Evolutionary conservation across 2,888 invertebrate species (phyloP), one percentile per base, ranked within the genome.

Genomic region (Zonitis immaculata): DNA sequence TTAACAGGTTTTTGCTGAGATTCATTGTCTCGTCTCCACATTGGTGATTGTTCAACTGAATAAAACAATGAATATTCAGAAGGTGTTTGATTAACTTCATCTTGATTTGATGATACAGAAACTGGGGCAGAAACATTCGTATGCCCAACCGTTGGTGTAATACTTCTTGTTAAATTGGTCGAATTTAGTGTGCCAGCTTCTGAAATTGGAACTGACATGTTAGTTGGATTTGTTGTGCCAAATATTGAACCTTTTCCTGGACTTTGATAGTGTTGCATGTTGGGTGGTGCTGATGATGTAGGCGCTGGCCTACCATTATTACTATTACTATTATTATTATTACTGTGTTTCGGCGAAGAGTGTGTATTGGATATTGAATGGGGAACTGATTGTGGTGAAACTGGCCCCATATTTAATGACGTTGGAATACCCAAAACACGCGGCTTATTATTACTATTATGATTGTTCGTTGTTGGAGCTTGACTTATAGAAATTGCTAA

Each of bases 61-160:
- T 91, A 90, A 76, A 95, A 95, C 59, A 95, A 82, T 0, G 93
- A 91, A 77, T 94, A 95, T 69, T 93, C 91, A 58, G 85, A 82
- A 1, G 86, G 81, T 20, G 83, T 79, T 18, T 42, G 49, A 27
- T 32, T 42, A 18, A 42, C 30, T 12, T 45, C 20, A 39, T 48
- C 30, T 39, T 42, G 43, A n/a, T 44, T 44, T 26, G 44, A 26
- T 25, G 30, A 71, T 69, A 20, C 3, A 16, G 25, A 20, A 6
- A 25, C 22, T 20, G 42, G 12, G 22, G 9, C 11, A 22, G 26
- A 18, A 44, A 32, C 7, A n/a, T 42, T 30, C n/a, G 45, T 72
- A 62, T 20, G 70, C 62, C 47, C 57, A n/a, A 62, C 52, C 59
- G 26, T 60, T 51, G 50, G 65, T 20, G 55, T 52, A 8, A 48